Percentiles rank a stretch among this genome's conserved stretches.
These are phyloP conservation scores for Diachasmimorpha longicaudata DNA, from an alignment of 1,140 invertebrate genomes.

Conservation along the genomic window DNA sequence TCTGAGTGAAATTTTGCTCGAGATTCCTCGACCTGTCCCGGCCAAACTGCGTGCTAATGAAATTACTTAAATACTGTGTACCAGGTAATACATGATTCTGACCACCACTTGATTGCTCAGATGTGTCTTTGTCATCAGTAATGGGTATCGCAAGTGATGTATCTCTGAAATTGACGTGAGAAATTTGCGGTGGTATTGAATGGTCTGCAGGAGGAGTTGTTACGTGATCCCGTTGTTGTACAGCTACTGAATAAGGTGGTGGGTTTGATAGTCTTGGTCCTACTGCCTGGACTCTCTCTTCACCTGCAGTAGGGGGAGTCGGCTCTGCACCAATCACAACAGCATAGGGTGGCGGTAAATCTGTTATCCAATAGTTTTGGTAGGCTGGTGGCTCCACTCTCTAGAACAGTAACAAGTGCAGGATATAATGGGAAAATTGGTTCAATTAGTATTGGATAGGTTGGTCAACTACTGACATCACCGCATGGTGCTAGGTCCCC, in stretches of 20 bases:
- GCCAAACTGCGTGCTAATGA: slow-evolving; percentile 20
- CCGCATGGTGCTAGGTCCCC: slow-evolving; percentile 30
- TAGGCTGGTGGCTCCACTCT: slow-evolving; percentile 35
- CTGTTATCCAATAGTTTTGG: slow-evolving; percentile 39
- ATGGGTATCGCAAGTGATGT: not conserved
- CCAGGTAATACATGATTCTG: not conserved
- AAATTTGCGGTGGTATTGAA: not conserved
- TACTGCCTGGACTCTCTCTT: not conserved
- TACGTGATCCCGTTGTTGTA: slow-evolving; percentile 17
- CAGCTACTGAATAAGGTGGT: slow-evolving; percentile 33
- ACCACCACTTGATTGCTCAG: not conserved
- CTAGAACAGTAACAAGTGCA: slow-evolving; percentile 28
- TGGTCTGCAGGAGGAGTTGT: not conserved
- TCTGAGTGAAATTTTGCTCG: not conserved
- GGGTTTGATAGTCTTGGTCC: slow-evolving; percentile 29
- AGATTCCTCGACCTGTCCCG: slow-evolving; percentile 3
- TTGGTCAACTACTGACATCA: slow-evolving; percentile 28
- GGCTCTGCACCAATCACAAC: slow-evolving; percentile 13
- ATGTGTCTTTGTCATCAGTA: not conserved
- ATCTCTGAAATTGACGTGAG: not conserved
- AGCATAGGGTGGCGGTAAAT: slow-evolving; percentile 41
- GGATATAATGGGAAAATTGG: not conserved
- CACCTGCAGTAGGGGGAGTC: not conserved
- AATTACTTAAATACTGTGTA: slow-evolving; percentile 20
- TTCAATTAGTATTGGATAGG: not conserved